Evolutionary conservation across 1,140 invertebrate species (phyloP).

Genomic region (Atta colombica): DNA sequence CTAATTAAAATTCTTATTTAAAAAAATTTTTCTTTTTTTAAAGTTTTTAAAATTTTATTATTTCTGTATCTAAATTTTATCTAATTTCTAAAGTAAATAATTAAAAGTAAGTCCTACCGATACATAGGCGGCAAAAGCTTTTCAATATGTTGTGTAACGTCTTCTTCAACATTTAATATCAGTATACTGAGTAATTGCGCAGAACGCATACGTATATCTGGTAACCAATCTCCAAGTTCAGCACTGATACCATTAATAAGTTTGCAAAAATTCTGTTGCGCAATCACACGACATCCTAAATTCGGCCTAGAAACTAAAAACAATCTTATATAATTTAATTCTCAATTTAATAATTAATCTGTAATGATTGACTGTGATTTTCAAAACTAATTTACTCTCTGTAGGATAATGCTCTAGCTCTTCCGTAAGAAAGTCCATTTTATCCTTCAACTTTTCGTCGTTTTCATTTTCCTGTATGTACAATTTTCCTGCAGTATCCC

Average conservation of each 20-base stretch:
- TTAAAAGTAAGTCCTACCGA: conserved; percentile 72
- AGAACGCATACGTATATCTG: conserved; percentile 90
- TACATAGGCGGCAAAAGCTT: conserved; percentile 88
- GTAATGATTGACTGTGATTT: background rate
- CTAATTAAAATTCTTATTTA: too few species aligned
- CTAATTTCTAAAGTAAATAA: background rate
- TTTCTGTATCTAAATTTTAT: background rate
- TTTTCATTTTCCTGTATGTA: conserved; percentile 93
- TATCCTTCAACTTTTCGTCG: conserved; percentile 91
- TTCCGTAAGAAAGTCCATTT: conserved; percentile 89
- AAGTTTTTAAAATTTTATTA: background rate
- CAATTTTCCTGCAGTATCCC: conserved; percentile 90
- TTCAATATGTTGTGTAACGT: conserved; percentile 90
- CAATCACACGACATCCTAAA: conserved; percentile 91
- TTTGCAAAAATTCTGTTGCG: conserved; percentile 90
- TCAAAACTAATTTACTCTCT: conserved; percentile 83
- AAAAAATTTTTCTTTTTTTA: too few species aligned
- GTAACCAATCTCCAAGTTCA: conserved; percentile 92
- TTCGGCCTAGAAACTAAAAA: conserved; percentile 89
- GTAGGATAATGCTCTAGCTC: conserved; percentile 89
- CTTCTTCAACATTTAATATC: conserved; percentile 90
- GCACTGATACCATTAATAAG: conserved; percentile 89
- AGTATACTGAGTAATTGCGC: conserved; percentile 90
- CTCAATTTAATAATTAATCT: background rate
- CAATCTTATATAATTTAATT: background rate